Evolutionary conservation across 2,113 vertebrate species (phyloP).

Genomic region (Urocolius indicus): DNA sequence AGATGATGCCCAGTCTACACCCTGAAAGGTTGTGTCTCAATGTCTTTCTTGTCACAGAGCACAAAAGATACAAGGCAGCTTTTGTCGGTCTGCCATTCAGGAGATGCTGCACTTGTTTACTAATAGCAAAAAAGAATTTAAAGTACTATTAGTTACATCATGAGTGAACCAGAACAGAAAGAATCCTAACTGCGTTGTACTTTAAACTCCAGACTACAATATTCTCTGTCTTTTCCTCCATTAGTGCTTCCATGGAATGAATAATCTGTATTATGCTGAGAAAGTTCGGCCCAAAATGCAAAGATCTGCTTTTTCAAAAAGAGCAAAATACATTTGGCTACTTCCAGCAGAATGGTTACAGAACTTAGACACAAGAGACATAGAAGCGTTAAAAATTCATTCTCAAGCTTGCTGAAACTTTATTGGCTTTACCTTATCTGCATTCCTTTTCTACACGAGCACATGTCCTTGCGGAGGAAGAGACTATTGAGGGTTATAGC

Average conservation of each 20-base stretch:
- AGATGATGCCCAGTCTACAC: not conserved
- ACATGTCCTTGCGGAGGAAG: constrained; percentile 98
- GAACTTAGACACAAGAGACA: not conserved
- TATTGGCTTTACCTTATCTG: constrained; percentile 89
- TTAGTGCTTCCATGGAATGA: not conserved
- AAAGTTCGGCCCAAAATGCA: not conserved
- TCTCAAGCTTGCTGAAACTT: not conserved
- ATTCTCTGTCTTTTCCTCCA: not conserved
- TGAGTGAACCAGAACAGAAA: not conserved
- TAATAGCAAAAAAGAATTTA: not conserved
- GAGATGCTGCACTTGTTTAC: not conserved
- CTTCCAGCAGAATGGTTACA: not conserved
- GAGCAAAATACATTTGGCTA: not conserved
- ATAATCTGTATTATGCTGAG: not conserved
- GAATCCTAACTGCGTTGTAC: not conserved
- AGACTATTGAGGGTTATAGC: constrained; percentile 90
- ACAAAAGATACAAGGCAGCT: not conserved
- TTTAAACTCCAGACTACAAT: not conserved
- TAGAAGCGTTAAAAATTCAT: not conserved
- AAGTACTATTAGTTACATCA: not conserved
- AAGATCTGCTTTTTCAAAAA: not conserved
- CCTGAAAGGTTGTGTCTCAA: not conserved
- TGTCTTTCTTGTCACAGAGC: not conserved
- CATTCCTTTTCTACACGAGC: constrained; percentile 98
- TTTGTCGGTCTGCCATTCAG: constrained; percentile 1